Conservation (phyloP, 1,140 invertebrate species). For the Phymastichus coffea region DNA sequence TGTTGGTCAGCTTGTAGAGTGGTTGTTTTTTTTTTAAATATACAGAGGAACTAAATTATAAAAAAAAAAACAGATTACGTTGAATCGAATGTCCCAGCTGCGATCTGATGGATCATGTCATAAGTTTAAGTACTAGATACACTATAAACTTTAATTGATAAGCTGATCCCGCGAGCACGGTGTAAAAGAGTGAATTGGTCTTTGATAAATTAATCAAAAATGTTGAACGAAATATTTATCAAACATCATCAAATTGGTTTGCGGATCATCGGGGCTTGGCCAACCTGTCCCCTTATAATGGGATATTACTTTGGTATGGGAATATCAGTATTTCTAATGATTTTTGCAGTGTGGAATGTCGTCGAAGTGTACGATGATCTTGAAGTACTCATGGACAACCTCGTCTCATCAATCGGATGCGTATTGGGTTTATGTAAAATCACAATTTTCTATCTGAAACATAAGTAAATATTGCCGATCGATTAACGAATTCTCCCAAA, state of each 20-base stretch:
- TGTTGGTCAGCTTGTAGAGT: too few species aligned
- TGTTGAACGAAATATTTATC: constrained; percentile 8
- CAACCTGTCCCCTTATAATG: not conserved
- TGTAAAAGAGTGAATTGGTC: not conserved
- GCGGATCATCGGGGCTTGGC: constrained; percentile 3
- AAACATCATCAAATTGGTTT: constrained; percentile 9
- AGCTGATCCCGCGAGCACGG: too few species aligned
- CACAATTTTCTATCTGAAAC: not conserved
- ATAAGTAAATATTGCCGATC: constrained; percentile 15
- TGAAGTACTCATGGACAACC: constrained; percentile 21
- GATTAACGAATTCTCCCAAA: too few species aligned
- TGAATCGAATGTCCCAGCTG: too few species aligned
- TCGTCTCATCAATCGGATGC: constrained; percentile 6
- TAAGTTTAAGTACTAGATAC: too few species aligned
- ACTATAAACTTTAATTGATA: too few species aligned
- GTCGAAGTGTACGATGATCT: not conserved
- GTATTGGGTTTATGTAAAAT: constrained; percentile 5
- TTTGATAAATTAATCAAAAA: not conserved
- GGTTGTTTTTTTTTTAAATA: too few species aligned
- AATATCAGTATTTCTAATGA: not conserved
- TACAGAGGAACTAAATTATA: too few species aligned
- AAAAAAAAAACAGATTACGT: too few species aligned
- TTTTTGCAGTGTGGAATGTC: constrained; percentile 14
- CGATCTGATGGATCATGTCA: too few species aligned
- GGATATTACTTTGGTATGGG: constrained; percentile 11